Percentiles rank a stretch among this genome's conserved stretches.
phyloP scores from a whole-genome alignment of 30 jellyfish, hydroid and myxozoan genomes.

The Haliclystus octoradiatus region DNA sequence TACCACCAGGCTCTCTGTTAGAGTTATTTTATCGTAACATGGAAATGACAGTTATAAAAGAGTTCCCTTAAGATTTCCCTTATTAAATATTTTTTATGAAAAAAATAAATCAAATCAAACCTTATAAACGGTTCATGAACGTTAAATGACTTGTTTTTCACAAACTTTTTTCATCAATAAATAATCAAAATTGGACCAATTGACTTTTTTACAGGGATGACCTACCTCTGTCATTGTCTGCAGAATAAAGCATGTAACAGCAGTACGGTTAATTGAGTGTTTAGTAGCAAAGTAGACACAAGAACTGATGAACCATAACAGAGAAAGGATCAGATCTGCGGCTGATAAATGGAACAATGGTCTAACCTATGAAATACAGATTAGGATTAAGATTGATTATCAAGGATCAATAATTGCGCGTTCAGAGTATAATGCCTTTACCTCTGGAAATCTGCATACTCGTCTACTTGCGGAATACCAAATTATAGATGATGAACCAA shows the following conservation, averaged over 20 bases:
- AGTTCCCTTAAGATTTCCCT: no score
- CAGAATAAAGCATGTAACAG: neutral
- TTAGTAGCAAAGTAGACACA: neutral
- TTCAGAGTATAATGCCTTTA: neutral
- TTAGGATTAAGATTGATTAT: neutral
- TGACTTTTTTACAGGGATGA: no score
- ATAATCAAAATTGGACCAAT: no score
- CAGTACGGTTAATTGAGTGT: neutral
- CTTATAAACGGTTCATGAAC: no score
- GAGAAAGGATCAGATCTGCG: constrained; percentile 70
- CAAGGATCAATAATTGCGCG: neutral
- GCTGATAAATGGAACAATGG: constrained; percentile 75
- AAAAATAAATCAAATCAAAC: no score
- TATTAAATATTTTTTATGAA: no score
- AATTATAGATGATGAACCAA: constrained; percentile 40
- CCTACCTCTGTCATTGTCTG: neutral
- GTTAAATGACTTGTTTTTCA: no score
- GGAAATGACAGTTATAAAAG: no score
- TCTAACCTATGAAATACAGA: constrained; percentile 19
- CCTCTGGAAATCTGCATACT: constrained; percentile 49
- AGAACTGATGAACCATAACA: constrained; percentile 39
- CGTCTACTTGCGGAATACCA: constrained; percentile 23
- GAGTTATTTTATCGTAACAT: no score
- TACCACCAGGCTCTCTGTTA: no score
- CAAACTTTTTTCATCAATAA: no score